Percentiles rank a stretch among this genome's conserved stretches.
phyloP scores from a whole-genome alignment of 2,797 vertebrate species.

The Enteromius unitaeniatus region DNA sequence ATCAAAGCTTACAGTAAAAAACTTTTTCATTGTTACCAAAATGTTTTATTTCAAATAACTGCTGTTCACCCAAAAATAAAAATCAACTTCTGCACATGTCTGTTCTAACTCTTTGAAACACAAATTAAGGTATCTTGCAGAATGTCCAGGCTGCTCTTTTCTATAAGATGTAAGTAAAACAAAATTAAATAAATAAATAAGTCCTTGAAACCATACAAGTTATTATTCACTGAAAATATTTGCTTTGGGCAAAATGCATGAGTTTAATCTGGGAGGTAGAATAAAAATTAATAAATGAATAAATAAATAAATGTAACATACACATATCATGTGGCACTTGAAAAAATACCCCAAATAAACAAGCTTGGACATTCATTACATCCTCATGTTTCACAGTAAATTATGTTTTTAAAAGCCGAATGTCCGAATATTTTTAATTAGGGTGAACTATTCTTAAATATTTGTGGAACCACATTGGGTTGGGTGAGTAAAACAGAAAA shows the following conservation, averaged over 20 bases:
- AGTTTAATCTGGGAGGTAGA: background rate
- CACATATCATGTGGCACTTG: background rate
- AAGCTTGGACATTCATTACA: background rate
- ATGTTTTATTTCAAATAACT: background rate
- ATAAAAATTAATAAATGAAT: background rate
- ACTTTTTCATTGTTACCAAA: background rate
- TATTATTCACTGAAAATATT: background rate
- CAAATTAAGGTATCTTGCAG: background rate
- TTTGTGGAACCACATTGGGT: background rate
- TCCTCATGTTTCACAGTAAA: background rate
- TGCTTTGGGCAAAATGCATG: background rate
- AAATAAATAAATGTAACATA: background rate
- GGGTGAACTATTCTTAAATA: background rate
- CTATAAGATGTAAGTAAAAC: background rate
- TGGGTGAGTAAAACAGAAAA: slow-evolving; percentile 40
- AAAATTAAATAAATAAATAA: background rate
- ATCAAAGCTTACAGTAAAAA: background rate
- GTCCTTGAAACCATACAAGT: background rate
- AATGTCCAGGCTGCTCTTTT: background rate
- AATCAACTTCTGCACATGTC: background rate
- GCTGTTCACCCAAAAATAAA: background rate
- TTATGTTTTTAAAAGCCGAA: background rate
- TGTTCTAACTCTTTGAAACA: background rate
- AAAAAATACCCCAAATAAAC: background rate
- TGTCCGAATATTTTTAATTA: background rate